These are phyloP conservation scores for Petrosia ficiformis DNA, from an alignment of 37 sponge, comb jelly and placozoan genomes.

Conservation along the genomic window DNA sequence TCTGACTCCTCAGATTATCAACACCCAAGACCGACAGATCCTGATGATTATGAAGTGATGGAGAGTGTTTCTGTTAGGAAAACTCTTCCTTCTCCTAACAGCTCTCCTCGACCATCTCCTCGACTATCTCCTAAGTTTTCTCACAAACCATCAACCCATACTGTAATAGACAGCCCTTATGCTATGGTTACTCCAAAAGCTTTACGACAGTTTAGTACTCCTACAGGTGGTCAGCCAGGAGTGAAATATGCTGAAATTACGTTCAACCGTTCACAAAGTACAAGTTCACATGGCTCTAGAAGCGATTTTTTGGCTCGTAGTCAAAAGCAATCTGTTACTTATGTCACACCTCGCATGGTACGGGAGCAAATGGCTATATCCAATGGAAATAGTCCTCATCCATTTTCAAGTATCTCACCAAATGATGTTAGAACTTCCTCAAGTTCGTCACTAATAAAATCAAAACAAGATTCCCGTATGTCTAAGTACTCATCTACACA, in stretches of 20 bases:
- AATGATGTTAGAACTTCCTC: not conserved
- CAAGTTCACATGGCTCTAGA: not conserved
- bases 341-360: not conserved
- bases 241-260: constrained; percentile 59
- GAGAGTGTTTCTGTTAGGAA: constrained; percentile 48
- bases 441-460: not conserved
- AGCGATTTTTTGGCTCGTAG: not conserved
- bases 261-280: constrained; percentile 10
- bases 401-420: not conserved
- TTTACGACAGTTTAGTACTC: constrained; percentile 3
- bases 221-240: not conserved
- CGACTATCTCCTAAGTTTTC: not conserved
- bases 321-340: not conserved
- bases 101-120: too few relatives aligned
- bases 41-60: constrained; percentile 64
- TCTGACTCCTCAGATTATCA: not conserved
- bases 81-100: too few relatives aligned
- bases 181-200: not conserved
- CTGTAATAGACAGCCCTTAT: not conserved
- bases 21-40: constrained; percentile 9
- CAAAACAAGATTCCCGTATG: constrained; percentile 1
- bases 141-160: not conserved
- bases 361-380: not conserved
- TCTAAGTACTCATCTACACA: constrained; percentile 4
- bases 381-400: constrained; percentile 13